Evolutionary conservation across 2,888 invertebrate genomes (phyloP).

Genomic region (Pristionchus exspectatus): DNA sequence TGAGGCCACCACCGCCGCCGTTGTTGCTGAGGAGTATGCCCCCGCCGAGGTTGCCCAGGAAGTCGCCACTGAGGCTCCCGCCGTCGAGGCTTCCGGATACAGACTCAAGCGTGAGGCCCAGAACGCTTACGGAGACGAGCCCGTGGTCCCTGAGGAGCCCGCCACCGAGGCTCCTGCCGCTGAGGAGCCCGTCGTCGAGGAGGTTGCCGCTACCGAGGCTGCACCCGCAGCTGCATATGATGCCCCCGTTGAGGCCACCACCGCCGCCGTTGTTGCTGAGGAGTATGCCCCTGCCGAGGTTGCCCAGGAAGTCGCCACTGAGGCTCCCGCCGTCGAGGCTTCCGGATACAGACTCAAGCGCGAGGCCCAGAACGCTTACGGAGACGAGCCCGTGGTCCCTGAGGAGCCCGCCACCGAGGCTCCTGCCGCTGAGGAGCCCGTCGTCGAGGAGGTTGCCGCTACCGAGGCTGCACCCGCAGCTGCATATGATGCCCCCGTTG

Average conservation of each 20-base stretch:
- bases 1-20: conserved; percentile 56
- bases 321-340: conserved; percentile 53
- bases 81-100: conserved; percentile 51
- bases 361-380: conserved; percentile 65
- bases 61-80: conserved; percentile 50
- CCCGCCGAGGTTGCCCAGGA: conserved; percentile 53
- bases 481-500: conserved; percentile 57
- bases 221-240: conserved; percentile 43
- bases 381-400: conserved; percentile 59
- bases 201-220: conserved; percentile 56
- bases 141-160: conserved; percentile 53
- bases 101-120: conserved; percentile 60
- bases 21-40: conserved; percentile 46
- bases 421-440: conserved; percentile 58
- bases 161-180: conserved; percentile 58
- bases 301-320: conserved; percentile 49
- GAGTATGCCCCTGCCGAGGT: conserved; percentile 53
- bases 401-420: conserved; percentile 58
- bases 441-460: conserved; percentile 54
- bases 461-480: conserved; percentile 50
- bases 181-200: conserved; percentile 56
- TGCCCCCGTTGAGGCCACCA: conserved; percentile 59
- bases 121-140: conserved; percentile 65
- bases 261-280: conserved; percentile 44
- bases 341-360: conserved; percentile 55